Evolutionary conservation across 2,113 vertebrate species (phyloP).

Genomic region (Myotis brandtii): DNA sequence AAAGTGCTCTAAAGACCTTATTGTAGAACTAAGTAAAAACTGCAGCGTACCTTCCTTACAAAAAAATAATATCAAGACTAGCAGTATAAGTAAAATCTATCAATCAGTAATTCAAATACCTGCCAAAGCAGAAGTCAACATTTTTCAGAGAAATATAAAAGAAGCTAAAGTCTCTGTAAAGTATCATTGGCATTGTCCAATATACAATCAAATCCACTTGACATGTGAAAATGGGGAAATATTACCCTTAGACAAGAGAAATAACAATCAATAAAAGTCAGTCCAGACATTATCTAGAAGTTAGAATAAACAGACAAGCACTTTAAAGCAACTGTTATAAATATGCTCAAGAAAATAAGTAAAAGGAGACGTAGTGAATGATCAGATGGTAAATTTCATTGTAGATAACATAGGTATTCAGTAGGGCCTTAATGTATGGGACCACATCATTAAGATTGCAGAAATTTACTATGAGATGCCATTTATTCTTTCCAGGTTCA

Average conservation of each 20-base stretch:
- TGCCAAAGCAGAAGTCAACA: neutral
- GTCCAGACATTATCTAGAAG: neutral
- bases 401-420: neutral
- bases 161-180: neutral
- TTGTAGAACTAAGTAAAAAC: neutral
- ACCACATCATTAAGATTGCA: neutral
- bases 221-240: neutral
- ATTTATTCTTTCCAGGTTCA: neutral
- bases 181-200: neutral
- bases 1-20: neutral
- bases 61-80: neutral
- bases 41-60: neutral
- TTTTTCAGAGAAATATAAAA: neutral
- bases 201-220: neutral
- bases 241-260: neutral
- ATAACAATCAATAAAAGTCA: neutral
- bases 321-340: neutral
- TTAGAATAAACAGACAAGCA: neutral
- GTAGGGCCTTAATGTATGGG: neutral
- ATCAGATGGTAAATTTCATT: neutral
- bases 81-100: neutral
- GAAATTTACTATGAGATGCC: neutral
- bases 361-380: neutral
- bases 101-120: neutral
- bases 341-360: neutral